Conservation (phyloP, 2,113 vertebrate species). For the Microcebus griseorufus region DNA sequence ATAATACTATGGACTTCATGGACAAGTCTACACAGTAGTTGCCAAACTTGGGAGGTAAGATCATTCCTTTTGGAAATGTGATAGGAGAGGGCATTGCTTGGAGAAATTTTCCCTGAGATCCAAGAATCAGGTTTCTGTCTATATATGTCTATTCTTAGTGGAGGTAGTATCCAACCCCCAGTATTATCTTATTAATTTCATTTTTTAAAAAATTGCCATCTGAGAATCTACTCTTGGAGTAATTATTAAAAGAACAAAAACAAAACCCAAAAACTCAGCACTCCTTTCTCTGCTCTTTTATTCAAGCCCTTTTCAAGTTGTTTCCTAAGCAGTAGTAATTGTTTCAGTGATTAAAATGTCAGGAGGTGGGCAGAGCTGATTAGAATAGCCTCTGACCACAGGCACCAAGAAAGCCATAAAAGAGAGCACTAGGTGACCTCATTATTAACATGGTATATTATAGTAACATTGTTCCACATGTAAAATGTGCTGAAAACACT, state of each 20-base stretch:
- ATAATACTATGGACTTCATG: not conserved
- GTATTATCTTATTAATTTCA: not conserved
- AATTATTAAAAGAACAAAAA: not conserved
- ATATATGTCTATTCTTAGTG: not conserved
- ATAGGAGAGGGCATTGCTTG: not conserved
- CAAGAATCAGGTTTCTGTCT: not conserved
- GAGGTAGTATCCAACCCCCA: not conserved
- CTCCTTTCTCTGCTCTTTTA: not conserved
- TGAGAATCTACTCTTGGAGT: not conserved
- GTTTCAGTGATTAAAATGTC: constrained; percentile 64
- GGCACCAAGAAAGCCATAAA: constrained; percentile 21
- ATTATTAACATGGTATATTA: constrained; percentile 49
- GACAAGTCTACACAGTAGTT: not conserved
- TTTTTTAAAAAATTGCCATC: not conserved
- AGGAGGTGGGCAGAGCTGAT: constrained; percentile 49
- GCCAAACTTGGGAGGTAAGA: not conserved
- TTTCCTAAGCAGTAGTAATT: constrained; percentile 51
- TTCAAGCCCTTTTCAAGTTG: not conserved
- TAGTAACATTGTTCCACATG: constrained; percentile 50
- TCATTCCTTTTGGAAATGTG: not conserved
- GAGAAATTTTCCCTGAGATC: not conserved
- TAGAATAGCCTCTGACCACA: constrained; percentile 54
- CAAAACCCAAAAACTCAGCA: not conserved
- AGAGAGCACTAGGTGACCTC: not conserved
- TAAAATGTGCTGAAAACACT: constrained; percentile 50